Evolutionary conservation across 2,888 invertebrate species (phyloP).

Genomic region (Crepidodera aurea): DNA sequence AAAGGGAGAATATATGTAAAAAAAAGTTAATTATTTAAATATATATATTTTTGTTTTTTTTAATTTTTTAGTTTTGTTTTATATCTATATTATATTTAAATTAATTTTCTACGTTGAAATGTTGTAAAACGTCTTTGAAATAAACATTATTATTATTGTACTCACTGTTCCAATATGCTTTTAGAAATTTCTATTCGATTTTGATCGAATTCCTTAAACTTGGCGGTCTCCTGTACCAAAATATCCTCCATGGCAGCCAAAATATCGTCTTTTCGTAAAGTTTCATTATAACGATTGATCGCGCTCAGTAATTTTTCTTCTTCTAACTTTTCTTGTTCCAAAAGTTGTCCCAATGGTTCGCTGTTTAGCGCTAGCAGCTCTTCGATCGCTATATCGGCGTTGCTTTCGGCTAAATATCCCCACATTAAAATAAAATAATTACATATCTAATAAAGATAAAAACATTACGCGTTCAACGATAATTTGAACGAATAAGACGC

Average conservation of each 20-base stretch:
- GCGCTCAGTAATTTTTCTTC: slow-evolving; percentile 72
- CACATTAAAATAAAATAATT: too few species aligned
- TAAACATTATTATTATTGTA: too few species aligned
- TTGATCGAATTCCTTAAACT: slow-evolving; percentile 71
- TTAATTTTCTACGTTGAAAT: too few species aligned
- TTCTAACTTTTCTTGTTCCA: slow-evolving; percentile 73
- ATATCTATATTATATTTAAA: too few species aligned
- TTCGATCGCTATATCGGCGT: slow-evolving; percentile 71
- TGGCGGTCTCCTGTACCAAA: slow-evolving; percentile 71
- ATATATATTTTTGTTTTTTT: too few species aligned
- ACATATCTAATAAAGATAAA: too few species aligned
- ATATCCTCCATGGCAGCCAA: slow-evolving; percentile 76
- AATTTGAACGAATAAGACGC: too few species aligned
- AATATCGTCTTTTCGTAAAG: slow-evolving; percentile 72
- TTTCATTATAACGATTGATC: slow-evolving; percentile 65
- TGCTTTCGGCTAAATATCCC: slow-evolving; percentile 71
- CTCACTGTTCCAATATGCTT: slow-evolving; percentile 71
- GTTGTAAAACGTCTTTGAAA: too few species aligned
- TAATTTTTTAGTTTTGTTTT: too few species aligned
- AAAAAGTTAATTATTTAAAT: too few species aligned
- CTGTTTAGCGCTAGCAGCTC: slow-evolving; percentile 70
- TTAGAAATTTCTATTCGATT: slow-evolving; percentile 65
- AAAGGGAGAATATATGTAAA: too few species aligned
- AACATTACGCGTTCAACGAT: too few species aligned
- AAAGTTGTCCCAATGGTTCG: slow-evolving; percentile 70